phyloP scores from a whole-genome alignment of 2,888 invertebrate species.

The Pharmacophagus antenor region DNA sequence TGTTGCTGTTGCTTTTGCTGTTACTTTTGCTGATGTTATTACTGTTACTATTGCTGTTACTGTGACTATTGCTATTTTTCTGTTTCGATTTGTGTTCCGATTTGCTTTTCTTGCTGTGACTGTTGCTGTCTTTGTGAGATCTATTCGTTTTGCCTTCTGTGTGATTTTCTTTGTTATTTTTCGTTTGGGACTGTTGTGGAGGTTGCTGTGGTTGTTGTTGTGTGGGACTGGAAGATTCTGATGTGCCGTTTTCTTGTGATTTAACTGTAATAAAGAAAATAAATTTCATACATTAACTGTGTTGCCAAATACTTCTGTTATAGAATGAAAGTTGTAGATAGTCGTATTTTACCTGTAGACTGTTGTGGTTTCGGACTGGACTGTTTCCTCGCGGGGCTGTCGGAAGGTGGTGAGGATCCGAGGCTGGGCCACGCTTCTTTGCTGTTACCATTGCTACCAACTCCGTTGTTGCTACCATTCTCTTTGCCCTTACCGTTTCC shows the following conservation, averaged over 20 bases:
- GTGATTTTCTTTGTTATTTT: conserved; percentile 70
- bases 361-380: conserved; percentile 65
- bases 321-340: neutral
- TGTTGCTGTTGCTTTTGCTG: conserved; percentile 45
- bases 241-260: conserved; percentile 78
- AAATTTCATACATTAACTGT: conserved; percentile 4
- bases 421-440: conserved; percentile 90
- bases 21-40: conserved; percentile 53
- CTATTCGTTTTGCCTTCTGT: conserved; percentile 62
- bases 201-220: conserved; percentile 50
- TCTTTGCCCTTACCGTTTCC: conserved; percentile 41
- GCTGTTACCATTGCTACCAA: conserved; percentile 59
- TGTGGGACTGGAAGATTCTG: conserved; percentile 76
- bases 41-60: conserved; percentile 38
- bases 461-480: conserved; percentile 41
- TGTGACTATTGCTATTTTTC: conserved; percentile 62
- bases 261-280: conserved; percentile 53
- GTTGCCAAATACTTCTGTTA: neutral
- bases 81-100: conserved; percentile 75
- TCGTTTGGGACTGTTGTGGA: conserved; percentile 68
- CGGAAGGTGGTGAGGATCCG: conserved; percentile 78
- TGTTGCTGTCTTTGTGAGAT: conserved; percentile 71
- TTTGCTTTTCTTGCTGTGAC: conserved; percentile 68
- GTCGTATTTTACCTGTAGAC: conserved; percentile 47
- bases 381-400: conserved; percentile 65